Evolutionary conservation across 2,888 invertebrate species (phyloP), one percentile per base, ranked within the genome.

Genomic region (Idaea biselata): DNA sequence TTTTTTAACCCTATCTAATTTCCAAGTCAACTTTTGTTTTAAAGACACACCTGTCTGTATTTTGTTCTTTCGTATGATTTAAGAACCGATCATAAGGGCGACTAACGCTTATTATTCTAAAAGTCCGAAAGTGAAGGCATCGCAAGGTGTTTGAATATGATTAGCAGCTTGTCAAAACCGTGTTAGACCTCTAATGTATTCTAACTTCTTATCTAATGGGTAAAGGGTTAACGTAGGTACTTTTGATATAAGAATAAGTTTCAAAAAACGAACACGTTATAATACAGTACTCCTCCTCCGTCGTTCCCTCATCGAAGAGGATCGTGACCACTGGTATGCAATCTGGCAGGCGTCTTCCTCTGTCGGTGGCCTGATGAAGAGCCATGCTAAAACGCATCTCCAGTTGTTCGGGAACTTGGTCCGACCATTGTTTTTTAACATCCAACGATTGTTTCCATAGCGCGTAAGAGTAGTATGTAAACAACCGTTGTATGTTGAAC

Each of bases 91-190:
- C 44, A 44, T 44, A 44, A 44, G 79, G 80, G 83, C 25, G 25
- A 78, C 78, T 78, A 77, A 82, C 84, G 83, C 81, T 87, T 88
- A 88, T 86, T 56, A 88, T 88, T 89, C 88, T 84, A 87, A 88
- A 84, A 82, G 82, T 78, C 80, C 8, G 72, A 73, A 82, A 79
- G 82, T 81, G 80, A 76, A 78, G 32, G 78, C 81, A 84, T 80
- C 83, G 90, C 92, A 92, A 92, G 92, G 92, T 92, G 91, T 84
- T 86, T 85, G 88, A 88, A 91, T 92, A 91, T 91, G 91, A 92
- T 92, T 91, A 92, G 89, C 91, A 86, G 91, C 92, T 91, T 88
- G 92, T 92, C 91, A 92, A 87, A 91, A 89, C 78, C 86, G 84
- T 87, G 82, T 89, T 89, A 88, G 83, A 79, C 79, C 70, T 77